Percentiles rank a stretch among this genome's conserved stretches.
Evolutionary conservation across 2,797 vertebrate species (phyloP).

Genomic region (Muscicapa striata): DNA sequence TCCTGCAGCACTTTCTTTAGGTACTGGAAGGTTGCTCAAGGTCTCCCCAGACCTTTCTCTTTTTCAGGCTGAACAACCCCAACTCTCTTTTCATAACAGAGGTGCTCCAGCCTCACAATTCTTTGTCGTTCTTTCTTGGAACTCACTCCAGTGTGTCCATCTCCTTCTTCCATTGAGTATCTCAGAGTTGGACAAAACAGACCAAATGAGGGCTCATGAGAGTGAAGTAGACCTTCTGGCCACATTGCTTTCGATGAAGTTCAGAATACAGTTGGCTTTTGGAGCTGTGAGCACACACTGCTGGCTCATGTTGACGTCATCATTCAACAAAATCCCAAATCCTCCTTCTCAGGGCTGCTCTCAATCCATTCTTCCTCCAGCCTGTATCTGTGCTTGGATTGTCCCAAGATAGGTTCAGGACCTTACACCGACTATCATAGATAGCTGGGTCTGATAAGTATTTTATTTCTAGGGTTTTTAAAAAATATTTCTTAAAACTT

Average conservation of each 20-base stretch:
- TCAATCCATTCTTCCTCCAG: background rate
- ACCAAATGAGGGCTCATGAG: background rate
- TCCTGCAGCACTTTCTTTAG: background rate
- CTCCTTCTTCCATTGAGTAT: background rate
- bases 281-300: background rate
- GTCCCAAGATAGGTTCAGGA: background rate
- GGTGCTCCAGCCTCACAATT: background rate
- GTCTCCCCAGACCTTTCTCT: background rate
- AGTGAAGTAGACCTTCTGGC: background rate
- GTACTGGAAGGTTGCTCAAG: background rate
- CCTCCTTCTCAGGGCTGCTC: background rate
- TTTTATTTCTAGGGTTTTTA: background rate
- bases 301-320: background rate
- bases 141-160: background rate
- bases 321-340: background rate
- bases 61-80: background rate
- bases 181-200: background rate
- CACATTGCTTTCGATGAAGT: background rate
- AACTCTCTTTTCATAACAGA: background rate
- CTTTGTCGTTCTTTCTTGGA: background rate
- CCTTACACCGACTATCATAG: background rate
- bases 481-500: background rate
- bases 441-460: background rate
- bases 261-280: background rate
- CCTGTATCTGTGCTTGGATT: background rate